phyloP scores from a whole-genome alignment of 1,140 invertebrate genomes.

The Vollenhovia emeryi region DNA sequence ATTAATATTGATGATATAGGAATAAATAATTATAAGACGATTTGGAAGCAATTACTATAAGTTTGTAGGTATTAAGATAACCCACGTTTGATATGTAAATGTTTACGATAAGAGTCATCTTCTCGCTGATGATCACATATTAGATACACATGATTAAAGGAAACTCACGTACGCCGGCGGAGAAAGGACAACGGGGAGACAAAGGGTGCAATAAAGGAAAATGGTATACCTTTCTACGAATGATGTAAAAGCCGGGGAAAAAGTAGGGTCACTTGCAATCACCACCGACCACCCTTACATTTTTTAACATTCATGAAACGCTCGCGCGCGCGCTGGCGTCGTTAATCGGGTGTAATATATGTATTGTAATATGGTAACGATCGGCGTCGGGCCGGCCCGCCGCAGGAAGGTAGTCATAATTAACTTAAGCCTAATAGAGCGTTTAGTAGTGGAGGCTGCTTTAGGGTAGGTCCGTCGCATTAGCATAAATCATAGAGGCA shows the following conservation, averaged over 20 bases:
- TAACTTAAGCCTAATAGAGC: constrained; percentile 80
- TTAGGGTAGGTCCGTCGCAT: constrained; percentile 74
- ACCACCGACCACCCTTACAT: neutral
- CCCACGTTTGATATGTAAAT: neutral
- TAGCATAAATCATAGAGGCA: constrained; percentile 78
- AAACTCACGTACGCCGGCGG: neutral
- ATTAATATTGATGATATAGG: neutral
- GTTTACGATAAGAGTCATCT: constrained; percentile 13
- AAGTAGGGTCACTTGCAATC: constrained; percentile 21
- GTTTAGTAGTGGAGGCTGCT: constrained; percentile 74
- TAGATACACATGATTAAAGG: constrained; percentile 33
- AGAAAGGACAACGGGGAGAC: neutral
- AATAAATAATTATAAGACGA: neutral
- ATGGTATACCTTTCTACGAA: constrained; percentile 13
- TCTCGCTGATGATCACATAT: constrained; percentile 5
- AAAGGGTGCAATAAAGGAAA: constrained; percentile 46
- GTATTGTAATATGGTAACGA: constrained; percentile 71
- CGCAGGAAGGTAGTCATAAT: constrained; percentile 74
- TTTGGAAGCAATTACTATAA: neutral
- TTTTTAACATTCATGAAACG: constrained; percentile 48
- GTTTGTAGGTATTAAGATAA: neutral
- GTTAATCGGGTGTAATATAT: constrained; percentile 69
- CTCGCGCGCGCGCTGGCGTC: neutral
- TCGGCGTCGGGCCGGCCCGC: constrained; percentile 47
- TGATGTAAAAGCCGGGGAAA: constrained; percentile 4